A percentile compares a stretch with the other conserved stretches of the same genome.
phyloP scores from a whole-genome alignment of 2,113 vertebrate genomes.

The Meleagris gallopavo region DNA sequence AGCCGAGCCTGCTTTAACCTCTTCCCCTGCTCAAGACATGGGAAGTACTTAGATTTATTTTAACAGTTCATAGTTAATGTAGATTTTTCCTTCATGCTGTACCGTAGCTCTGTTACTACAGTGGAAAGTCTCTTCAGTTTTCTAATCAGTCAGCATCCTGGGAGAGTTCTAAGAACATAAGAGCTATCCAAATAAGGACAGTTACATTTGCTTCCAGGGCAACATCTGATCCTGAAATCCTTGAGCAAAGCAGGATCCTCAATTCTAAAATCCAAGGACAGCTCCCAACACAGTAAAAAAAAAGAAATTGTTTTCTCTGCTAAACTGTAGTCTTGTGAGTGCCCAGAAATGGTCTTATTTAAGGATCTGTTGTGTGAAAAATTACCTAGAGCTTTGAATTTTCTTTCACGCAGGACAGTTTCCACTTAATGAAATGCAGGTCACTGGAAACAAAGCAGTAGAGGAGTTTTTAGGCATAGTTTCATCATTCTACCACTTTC shows the following conservation, averaged over 20 bases:
- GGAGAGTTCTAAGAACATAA: neutral
- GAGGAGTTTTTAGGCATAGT: neutral
- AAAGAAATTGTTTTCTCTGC: neutral
- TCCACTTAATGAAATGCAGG: neutral
- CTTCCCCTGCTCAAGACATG: neutral
- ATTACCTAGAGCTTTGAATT: neutral
- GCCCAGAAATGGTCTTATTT: neutral
- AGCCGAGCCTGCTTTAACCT: neutral
- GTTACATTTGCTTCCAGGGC: neutral
- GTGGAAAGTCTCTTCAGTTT: neutral
- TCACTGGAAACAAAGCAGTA: neutral
- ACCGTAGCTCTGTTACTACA: neutral
- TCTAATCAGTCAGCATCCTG: neutral
- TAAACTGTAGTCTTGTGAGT: neutral
- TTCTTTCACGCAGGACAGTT: neutral
- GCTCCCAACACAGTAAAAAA: neutral
- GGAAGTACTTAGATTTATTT: neutral
- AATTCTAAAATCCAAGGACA: neutral
- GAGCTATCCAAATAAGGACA: neutral
- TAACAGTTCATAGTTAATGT: neutral
- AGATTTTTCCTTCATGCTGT: neutral
- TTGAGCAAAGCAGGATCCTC: neutral
- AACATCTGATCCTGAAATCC: neutral
- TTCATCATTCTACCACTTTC: rapidly evolving
- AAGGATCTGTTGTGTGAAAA: neutral